Conservation (phyloP, 2,888 invertebrate species). For the Stenodera caucasica region DNA sequence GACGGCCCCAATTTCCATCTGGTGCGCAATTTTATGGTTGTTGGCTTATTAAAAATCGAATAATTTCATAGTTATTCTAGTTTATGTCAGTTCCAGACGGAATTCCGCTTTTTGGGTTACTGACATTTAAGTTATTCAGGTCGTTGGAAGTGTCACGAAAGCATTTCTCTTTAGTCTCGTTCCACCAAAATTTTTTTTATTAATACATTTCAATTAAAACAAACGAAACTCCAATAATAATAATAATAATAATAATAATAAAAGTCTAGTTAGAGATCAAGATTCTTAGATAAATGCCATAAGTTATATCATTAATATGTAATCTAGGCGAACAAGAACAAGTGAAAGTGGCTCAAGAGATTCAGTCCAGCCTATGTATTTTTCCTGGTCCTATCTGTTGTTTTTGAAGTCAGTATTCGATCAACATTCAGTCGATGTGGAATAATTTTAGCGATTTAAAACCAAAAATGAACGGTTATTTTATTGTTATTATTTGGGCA, state of each 20-base stretch:
- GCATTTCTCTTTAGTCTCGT: neutral
- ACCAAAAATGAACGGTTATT: neutral
- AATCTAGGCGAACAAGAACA: slow-evolving; percentile 24
- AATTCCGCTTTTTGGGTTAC: neutral
- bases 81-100: neutral
- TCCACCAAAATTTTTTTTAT: too few species aligned
- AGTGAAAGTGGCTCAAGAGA: slow-evolving; percentile 28
- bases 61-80: too few species aligned
- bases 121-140: slow-evolving; percentile 3
- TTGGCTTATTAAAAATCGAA: too few species aligned
- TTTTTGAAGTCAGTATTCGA: slow-evolving; percentile 20
- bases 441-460: too few species aligned
- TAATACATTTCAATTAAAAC: too few species aligned
- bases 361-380: slow-evolving; percentile 22
- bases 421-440: slow-evolving; percentile 20
- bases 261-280: neutral
- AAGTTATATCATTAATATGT: neutral
- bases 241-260: neutral
- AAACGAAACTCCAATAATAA: too few species aligned
- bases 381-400: slow-evolving; percentile 28
- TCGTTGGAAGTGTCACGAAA: neutral
- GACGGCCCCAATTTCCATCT: too few species aligned
- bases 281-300: neutral
- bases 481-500: slow-evolving; percentile 5
- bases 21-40: too few species aligned